Evolutionary conservation across 2,797 vertebrate species (phyloP).

Genomic region (Hippocampus kuda): DNA sequence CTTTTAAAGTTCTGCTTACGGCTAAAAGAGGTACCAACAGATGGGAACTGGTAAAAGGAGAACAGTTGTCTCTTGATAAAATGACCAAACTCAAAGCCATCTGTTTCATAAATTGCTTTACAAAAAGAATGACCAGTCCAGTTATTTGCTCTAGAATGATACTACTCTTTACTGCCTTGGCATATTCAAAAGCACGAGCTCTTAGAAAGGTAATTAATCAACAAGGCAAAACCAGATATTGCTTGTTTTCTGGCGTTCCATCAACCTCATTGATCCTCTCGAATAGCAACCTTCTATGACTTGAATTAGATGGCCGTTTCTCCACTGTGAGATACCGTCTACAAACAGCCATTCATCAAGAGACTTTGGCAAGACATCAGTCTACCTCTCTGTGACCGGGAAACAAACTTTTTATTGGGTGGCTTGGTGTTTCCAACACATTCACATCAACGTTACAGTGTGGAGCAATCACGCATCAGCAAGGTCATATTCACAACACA

Average conservation of each 20-base stretch:
- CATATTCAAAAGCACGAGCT: background rate
- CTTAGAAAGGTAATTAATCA: slow-evolving; percentile 32
- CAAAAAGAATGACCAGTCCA: slow-evolving; percentile 26
- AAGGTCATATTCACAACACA: no score
- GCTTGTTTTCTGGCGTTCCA: slow-evolving; percentile 16
- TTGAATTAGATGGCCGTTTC: slow-evolving; percentile 41
- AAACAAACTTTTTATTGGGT: slow-evolving; percentile 33
- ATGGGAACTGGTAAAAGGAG: slow-evolving; percentile 35
- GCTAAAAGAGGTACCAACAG: slow-evolving; percentile 34
- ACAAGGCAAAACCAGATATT: slow-evolving; percentile 23
- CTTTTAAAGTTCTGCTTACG: slow-evolving; percentile 35
- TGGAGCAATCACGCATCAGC: slow-evolving; percentile 5
- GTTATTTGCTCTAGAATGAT: slow-evolving; percentile 26
- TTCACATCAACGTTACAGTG: slow-evolving; percentile 20
- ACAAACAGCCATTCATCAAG: slow-evolving; percentile 53
- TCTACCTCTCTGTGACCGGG: slow-evolving; percentile 31
- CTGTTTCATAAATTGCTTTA: slow-evolving; percentile 45
- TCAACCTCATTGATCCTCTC: slow-evolving; percentile 45
- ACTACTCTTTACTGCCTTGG: slow-evolving; percentile 21
- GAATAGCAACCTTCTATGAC: slow-evolving; percentile 15
- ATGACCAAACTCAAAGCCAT: slow-evolving; percentile 44
- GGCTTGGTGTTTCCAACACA: slow-evolving; percentile 23
- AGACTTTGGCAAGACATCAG: slow-evolving; percentile 26
- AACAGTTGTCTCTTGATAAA: slow-evolving; percentile 37
- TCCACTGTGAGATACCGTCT: slow-evolving; percentile 35